Evolutionary conservation across 30 jellyfish, hydroid and myxozoan genomes (phyloP).

Genomic region (Cassiopea xamachana): DNA sequence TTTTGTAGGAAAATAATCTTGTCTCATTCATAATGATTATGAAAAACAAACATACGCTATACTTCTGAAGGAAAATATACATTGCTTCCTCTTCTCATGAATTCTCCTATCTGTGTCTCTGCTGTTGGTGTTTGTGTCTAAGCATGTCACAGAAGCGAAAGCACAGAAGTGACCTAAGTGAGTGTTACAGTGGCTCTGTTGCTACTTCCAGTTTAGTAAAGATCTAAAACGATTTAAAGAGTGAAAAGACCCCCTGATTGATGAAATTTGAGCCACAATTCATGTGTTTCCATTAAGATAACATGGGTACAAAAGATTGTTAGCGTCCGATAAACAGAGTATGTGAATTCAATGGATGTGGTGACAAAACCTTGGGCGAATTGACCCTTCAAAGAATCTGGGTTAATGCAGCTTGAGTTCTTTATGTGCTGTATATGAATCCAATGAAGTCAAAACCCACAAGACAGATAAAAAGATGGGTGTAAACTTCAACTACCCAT

Average conservation of each 20-base stretch:
- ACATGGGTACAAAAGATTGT: conserved; percentile 1
- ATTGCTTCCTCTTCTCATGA: too few relatives aligned
- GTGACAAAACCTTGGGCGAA: conserved; percentile 18
- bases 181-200: too few relatives aligned
- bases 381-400: conserved; percentile 42
- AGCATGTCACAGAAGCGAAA: too few relatives aligned
- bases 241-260: not conserved
- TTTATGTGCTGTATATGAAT: conserved; percentile 12
- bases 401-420: conserved; percentile 35
- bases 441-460: conserved; percentile 40
- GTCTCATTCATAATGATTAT: too few relatives aligned
- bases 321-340: conserved; percentile 10
- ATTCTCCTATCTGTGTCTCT: too few relatives aligned
- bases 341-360: conserved; percentile 11
- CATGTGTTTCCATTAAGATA: not conserved
- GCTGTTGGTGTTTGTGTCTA: too few relatives aligned
- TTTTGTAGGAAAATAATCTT: too few relatives aligned
- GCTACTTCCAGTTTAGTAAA: too few relatives aligned
- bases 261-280: not conserved
- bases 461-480: conserved; percentile 26
- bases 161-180: too few relatives aligned
- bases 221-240: not conserved
- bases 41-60: too few relatives aligned
- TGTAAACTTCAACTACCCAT: conserved; percentile 19
- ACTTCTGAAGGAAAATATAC: too few relatives aligned